Base-by-base conservation (phyloP, 2,797 vertebrate species). In the Xenopus petersii region DNA sequence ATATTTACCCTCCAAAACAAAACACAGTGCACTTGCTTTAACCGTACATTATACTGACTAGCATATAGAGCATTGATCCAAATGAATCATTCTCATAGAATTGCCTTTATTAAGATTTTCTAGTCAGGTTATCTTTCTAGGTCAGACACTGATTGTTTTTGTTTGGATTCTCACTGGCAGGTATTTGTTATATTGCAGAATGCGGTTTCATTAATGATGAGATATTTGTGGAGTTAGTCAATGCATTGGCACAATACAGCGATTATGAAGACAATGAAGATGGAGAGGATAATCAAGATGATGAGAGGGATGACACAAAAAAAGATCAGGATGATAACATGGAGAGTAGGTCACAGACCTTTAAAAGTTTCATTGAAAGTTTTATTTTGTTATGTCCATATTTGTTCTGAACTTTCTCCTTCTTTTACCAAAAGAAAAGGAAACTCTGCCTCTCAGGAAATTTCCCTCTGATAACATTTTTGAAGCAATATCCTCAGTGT, bases 151-250 rank as follows among this genome's bases (percentile, higher is more conserved):
- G 61, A 63, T 36, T 47, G 21, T 26, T 60, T 42, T 36, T 48
- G 30, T 63, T 63, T 63, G 55, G 13, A 63, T 46, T 33, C 62
- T 64, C 33, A 64, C n/a, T 17, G 62, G 63, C 70, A 70, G 69
- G 75, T n/a, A 13, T 68, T 46, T 63, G 26, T 51, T 87, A 64
- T 70, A 75, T 88, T 90, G 83, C 87, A 99, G 98, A 99, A 83
- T 98, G 98, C 80, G 98, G 97, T 73, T 99, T 99, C 87, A 99
- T 99, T 88, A 99, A 99, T 48, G 98, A 99, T 12, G 98, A 99
- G 88, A 99, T 99, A 82, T 99, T 99, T 81, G 98, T 99, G 87
- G 98, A 99, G 86, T 67, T 99, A 86, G 97, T 99, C 79, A 94
- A 90, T 71, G 96, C 97, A 16, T 93, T 99, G 83, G 89, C 92